phyloP scores from a whole-genome alignment of 2,113 vertebrate genomes.

The Microcebus tavaratra region DNA sequence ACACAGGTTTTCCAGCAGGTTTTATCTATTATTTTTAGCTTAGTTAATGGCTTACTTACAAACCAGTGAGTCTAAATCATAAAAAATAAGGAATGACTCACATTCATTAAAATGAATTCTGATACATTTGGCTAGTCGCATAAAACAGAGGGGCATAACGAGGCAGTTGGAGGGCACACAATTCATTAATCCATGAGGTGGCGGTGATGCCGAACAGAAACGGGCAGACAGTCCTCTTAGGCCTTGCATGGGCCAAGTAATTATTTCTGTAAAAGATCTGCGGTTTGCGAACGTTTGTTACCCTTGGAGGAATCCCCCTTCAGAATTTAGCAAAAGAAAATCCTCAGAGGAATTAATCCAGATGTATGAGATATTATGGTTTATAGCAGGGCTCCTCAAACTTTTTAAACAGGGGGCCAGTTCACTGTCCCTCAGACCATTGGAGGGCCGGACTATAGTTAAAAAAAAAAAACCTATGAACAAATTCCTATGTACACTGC shows the following conservation, averaged over 20 bases:
- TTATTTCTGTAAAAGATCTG: conserved; percentile 71
- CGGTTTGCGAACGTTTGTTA: conserved; percentile 58
- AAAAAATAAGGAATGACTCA: conserved; percentile 82
- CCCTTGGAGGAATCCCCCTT: conserved; percentile 13
- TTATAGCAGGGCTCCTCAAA: not conserved
- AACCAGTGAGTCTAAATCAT: conserved; percentile 76
- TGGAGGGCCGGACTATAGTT: no score
- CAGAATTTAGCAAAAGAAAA: conserved; percentile 60
- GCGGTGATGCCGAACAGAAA: conserved; percentile 82
- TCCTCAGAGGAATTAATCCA: conserved; percentile 26
- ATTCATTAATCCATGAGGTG: conserved; percentile 84
- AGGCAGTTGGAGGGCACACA: conserved; percentile 79
- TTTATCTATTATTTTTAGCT: conserved; percentile 83
- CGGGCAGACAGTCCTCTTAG: conserved; percentile 71
- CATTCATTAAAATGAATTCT: conserved; percentile 83
- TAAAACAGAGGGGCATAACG: conserved; percentile 79
- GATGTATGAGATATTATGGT: not conserved
- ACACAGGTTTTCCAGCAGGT: conserved; percentile 79
- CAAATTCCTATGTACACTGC: no score
- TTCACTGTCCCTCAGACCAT: no score
- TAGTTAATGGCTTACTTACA: conserved; percentile 81
- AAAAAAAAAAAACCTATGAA: no score
- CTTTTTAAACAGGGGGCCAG: no score
- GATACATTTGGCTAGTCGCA: conserved; percentile 81
- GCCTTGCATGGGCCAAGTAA: conserved; percentile 70